Base-by-base conservation (phyloP, 2,113 vertebrate species). In the Salvelinus alpinus region DNA sequence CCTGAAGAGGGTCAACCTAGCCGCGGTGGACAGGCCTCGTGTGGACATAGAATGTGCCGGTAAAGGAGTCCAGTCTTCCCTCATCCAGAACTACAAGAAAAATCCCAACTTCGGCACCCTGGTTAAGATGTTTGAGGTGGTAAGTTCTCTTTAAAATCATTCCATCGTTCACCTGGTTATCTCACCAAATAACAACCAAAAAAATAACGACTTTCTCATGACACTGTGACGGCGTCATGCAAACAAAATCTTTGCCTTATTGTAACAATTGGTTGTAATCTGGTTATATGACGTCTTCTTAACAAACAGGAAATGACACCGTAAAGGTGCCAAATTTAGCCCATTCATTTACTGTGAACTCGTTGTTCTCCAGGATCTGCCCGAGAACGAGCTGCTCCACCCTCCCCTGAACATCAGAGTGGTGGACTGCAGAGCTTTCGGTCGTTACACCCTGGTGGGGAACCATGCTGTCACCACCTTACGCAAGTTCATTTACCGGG, bases 51-150 rank as follows among this genome's bases (percentile, higher is more conserved):
- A 99, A 86, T 99, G 98, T 78, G 96, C 97, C 0, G 97, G 98
- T 1, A 94, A 91, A 87, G 96, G 97, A 0, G 96, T 99, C 27
- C 98, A 99, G 82, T 99, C 98, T 0, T 92, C 92, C 9, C 92
- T 98, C 72, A 99, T 99, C 90, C 96, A 96, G 79, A 99, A 99
- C 90, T 99, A 99, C 90, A 98, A 97, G 94, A 99, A 99, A 82
- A 99, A 99, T 87, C 97, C 98, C 72, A 99, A 99, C 86, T 99
- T 99, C 86, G 96, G 92, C 93, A 98, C 95, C 8, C 85, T 99
- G 69, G 97, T 99, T 75, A 99, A 99, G 89, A 99, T 96, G 96
- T 99, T 99, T 51, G 98, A 99, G 89, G 98, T 99, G 95, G 98
- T 99, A 82, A 94, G 96, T 92, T 68, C 20, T n/a, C 18, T 68